Percentiles rank a stretch among this genome's conserved stretches.
Conservation (phyloP, 2,797 vertebrate genomes). For the Halcyon badia region DNA sequence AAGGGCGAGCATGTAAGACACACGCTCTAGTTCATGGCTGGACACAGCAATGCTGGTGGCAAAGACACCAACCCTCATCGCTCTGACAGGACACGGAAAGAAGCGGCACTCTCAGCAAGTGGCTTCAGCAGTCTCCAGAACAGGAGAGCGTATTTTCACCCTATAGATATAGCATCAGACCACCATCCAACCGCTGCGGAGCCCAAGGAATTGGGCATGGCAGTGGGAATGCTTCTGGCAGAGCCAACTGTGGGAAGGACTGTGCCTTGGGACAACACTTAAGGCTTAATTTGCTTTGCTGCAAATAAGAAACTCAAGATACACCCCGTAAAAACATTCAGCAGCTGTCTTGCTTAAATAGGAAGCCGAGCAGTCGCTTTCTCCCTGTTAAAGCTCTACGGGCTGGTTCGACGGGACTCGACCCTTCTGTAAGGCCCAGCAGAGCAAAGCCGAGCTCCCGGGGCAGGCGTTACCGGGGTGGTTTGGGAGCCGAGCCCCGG, state of each 20-base stretch:
- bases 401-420: not conserved
- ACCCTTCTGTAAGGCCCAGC: not conserved
- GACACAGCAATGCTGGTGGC: fast-evolving
- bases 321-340: not conserved
- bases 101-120: fast-evolving
- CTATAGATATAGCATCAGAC: fast-evolving
- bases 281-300: not conserved
- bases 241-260: not conserved
- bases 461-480: fast-evolving
- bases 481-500: not conserved
- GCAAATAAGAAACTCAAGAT: not conserved
- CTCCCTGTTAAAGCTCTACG: not conserved
- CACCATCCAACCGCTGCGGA: no score
- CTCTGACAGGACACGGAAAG: not conserved
- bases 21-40: fast-evolving
- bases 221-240: not conserved
- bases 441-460: not conserved
- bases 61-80: not conserved
- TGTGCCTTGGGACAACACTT: not conserved
- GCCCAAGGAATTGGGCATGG: not conserved
- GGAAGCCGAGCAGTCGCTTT: fast-evolving
- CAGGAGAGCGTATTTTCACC: fast-evolving
- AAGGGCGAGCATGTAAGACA: fast-evolving
- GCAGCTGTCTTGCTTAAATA: fast-evolving
- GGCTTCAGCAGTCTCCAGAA: not conserved